Base-by-base conservation (phyloP, 2,888 invertebrate species). In the Pardosa pseudoannulata region DNA sequence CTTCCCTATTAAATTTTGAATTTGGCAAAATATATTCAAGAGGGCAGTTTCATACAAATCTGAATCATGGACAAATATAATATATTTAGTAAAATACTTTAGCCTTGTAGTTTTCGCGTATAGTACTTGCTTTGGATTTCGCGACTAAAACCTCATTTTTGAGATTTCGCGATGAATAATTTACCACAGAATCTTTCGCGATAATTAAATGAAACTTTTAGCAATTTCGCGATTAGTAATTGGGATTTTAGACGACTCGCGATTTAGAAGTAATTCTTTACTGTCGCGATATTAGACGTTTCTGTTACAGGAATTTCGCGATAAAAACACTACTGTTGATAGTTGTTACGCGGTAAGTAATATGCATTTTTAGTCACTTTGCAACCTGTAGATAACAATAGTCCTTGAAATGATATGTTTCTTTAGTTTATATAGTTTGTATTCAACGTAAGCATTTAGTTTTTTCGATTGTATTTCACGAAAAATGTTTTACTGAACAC, bases 111-210 rank as follows among this genome's bases (percentile, higher is more conserved):
- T 74, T 79, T 80, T 74, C 73, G 73, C 80, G 73, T 68, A 29
- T 68, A 80, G 80, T 80, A 56, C 73, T 65, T 36, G n/a, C 19
- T 19, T 62, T 71, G 46, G 56, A 27, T 76, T 67, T 82, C 70
- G 82, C 82, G 82, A 81, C 50, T 62, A 62, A 27, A 27, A 27
- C 23, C 23, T 62, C 62, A 27, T 76, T 67, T n/a, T 82, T 71
- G 82, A 70, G 76, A 76, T 82, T 71, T 76, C 82, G 82, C 82
- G 76, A 82, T 75, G 11, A 74, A 62, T 68, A 13, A 36, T 65
- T 74, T 81, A 50, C 74, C 81, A 70, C 41, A 70, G 62, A 76
- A 68, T 73, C 68, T 74, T n/a, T 67, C 80, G 80, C 80, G 80
- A 80, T 80, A 73, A 80, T 73, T 67, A 31, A 50, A 64, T 50